Evolutionary conservation across 2,113 vertebrate species (phyloP), one percentile per base, ranked within the genome.

Genomic region (Nothobranchius furzeri): DNA sequence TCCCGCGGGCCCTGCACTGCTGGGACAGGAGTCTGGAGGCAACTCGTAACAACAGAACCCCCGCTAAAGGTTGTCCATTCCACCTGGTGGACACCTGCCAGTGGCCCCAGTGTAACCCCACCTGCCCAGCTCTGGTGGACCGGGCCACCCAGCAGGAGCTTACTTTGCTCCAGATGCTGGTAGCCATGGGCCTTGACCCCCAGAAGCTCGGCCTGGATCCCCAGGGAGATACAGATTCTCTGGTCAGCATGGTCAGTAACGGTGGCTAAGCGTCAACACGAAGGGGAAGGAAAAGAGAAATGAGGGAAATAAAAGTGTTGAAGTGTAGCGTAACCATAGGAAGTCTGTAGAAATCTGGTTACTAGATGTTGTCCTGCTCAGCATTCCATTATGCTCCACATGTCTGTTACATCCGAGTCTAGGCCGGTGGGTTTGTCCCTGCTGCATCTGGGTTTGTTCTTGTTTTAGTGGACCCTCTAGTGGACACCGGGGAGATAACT

Each of bases 31-130:
- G 89, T 79, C 88, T 94, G 66, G 92, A 94, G 48, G 90, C 91
- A 56, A 90, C 69, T 14, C 91, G 90, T 17, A 92, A 91, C 84
- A 91, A 91, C 78, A 91, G 87, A 68, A 89, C 89, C 0, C 81
- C 88, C 0, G 46, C 91, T 5, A 94, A 93, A 79, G 92, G 93
- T 20, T 95, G 94, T 64, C 91, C 93, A 53, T 94, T 93, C 73
- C 90, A 94, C 73, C 83, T 95, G 37, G 82, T 95, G 40, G 94
- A 95, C 78, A 89, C 72, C 75, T 95, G 94, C 73, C 93, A 92
- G 36, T 89, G 84, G 91, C 93, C 93, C 13, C 93, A 95, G 74
- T 95, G 94, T 80, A 95, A 95, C 84, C 94, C 94, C 64, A 94
- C 92, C 49, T 95, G 94, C 73, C 93, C 94, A 4, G 85, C 90